These are phyloP conservation scores for Cryptus armator DNA, from an alignment of 2,888 invertebrate species.

Conservation along the genomic window DNA sequence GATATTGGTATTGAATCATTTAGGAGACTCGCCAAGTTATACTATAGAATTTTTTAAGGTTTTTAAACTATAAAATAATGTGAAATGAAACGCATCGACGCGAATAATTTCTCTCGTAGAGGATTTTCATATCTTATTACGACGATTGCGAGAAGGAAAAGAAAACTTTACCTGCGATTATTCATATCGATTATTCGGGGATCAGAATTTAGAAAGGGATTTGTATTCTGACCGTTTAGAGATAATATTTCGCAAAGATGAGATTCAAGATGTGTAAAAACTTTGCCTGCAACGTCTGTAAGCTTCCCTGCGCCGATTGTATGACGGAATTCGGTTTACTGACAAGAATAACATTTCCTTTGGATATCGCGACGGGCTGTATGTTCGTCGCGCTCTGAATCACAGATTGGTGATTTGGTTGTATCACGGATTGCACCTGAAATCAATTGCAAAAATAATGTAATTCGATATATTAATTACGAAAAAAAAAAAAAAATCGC, in stretches of 20 bases:
- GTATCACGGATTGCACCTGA: conserved; percentile 97
- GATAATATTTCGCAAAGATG: neutral
- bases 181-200: too few relatives aligned
- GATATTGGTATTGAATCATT: too few relatives aligned
- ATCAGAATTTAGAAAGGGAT: too few relatives aligned
- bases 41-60: too few relatives aligned
- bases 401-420: conserved; percentile 97
- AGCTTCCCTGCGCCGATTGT: conserved; percentile 95
- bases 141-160: too few relatives aligned
- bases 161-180: too few relatives aligned
- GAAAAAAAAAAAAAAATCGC: neutral
- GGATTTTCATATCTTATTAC: too few relatives aligned
- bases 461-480: neutral
- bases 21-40: too few relatives aligned
- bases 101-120: too few relatives aligned
- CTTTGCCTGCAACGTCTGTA: conserved; percentile 93
- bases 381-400: conserved; percentile 96
- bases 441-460: conserved; percentile 18
- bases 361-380: conserved; percentile 93
- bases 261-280: neutral
- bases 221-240: too few relatives aligned
- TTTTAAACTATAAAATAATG: too few relatives aligned
- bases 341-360: conserved; percentile 95
- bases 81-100: too few relatives aligned
- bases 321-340: conserved; percentile 97